Evolutionary conservation across 2,797 vertebrate species (phyloP).

Genomic region (Chaetodon trifasciatus): DNA sequence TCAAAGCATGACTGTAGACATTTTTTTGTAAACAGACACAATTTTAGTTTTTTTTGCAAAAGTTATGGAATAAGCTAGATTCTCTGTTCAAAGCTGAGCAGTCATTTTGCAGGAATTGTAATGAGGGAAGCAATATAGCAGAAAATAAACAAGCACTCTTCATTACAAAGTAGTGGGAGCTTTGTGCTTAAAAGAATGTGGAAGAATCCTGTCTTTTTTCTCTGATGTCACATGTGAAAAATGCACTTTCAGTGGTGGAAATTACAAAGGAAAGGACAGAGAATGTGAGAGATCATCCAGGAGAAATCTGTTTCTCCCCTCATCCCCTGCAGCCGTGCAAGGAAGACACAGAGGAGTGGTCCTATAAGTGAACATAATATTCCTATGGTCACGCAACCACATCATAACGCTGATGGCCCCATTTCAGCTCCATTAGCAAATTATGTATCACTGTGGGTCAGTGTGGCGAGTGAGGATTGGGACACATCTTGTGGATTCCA

Average conservation of each 20-base stretch:
- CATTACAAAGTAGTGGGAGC: neutral
- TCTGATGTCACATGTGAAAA: constrained; percentile 1
- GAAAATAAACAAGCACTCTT: neutral
- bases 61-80: neutral
- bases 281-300: constrained; percentile 10
- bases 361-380: constrained; percentile 23
- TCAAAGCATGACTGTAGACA: neutral
- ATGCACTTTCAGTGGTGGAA: neutral
- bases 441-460: constrained; percentile 35
- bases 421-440: constrained; percentile 53
- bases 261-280: neutral
- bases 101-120: neutral
- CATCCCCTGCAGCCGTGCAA: neutral
- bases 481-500: constrained; percentile 45
- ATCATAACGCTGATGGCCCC: constrained; percentile 39
- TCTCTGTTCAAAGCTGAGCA: constrained; percentile 1
- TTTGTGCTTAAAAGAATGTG: neutral
- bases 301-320: constrained; percentile 3
- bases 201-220: neutral
- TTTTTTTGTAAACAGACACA: constrained; percentile 10
- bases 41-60: neutral
- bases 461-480: constrained; percentile 27
- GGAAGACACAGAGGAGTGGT: neutral
- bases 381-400: constrained; percentile 31
- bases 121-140: neutral